phyloP scores from a whole-genome alignment of 2,888 invertebrate species.

The Xylota segnis region DNA sequence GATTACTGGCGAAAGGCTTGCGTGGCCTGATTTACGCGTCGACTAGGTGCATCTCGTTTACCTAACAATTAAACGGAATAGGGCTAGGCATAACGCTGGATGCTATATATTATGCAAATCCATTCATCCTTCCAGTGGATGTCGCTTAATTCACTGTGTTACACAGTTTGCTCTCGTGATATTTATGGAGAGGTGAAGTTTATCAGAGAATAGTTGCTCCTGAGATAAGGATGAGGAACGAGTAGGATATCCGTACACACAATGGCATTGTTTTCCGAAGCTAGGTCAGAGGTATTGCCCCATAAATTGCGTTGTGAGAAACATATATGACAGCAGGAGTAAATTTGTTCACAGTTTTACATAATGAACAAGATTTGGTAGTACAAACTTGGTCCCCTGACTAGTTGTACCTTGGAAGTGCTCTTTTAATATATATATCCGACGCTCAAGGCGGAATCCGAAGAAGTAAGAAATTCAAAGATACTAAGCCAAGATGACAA shows the following conservation, averaged over 20 bases:
- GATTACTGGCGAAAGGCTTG: conserved; percentile 66
- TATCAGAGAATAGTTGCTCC: conserved; percentile 23
- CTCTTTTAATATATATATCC: no score
- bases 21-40: conserved; percentile 70
- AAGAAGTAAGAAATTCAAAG: no score
- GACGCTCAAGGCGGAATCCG: no score
- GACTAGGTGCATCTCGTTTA: conserved; percentile 51
- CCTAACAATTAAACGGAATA: conserved; percentile 62
- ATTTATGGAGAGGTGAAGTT: conserved; percentile 38
- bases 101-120: conserved; percentile 51
- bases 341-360: no score
- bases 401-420: no score
- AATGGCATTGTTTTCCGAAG: neutral
- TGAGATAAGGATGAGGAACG: conserved; percentile 57
- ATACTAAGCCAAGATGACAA: no score
- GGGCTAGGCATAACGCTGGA: conserved; percentile 8
- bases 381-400: no score
- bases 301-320: neutral
- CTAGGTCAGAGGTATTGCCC: neutral
- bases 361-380: no score
- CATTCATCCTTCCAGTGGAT: conserved; percentile 20
- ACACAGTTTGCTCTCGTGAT: conserved; percentile 2
- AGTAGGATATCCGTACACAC: conserved; percentile 2
- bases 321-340: no score
- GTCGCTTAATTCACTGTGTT: conserved; percentile 28